These are phyloP conservation scores for Kradibia gibbosae DNA, from an alignment of 1,140 invertebrate genomes.

Conservation along the genomic window DNA sequence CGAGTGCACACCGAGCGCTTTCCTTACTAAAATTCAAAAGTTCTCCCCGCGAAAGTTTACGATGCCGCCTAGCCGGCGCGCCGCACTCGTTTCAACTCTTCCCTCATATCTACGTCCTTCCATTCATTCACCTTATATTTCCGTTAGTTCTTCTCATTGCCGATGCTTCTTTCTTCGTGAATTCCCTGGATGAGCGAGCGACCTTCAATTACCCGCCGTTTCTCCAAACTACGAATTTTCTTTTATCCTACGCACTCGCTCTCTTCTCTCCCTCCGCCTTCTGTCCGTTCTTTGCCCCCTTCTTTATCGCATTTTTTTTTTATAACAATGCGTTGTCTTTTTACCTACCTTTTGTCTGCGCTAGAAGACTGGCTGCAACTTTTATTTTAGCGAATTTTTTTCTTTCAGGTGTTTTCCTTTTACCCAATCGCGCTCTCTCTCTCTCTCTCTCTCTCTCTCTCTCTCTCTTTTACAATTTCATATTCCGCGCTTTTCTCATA, in stretches of 20 bases:
- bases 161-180: slow-evolving; percentile 10
- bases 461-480: background rate
- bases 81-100: slow-evolving; percentile 53
- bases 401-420: slow-evolving; percentile 21
- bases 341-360: too few species aligned
- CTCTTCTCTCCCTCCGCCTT: slow-evolving; percentile 41
- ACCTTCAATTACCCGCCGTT: background rate
- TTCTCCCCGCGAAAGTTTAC: slow-evolving; percentile 66
- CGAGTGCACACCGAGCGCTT: slow-evolving; percentile 40
- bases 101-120: slow-evolving; percentile 32
- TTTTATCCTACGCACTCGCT: slow-evolving; percentile 11
- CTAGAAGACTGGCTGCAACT: too few species aligned
- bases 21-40: slow-evolving; percentile 69
- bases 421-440: background rate
- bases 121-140: slow-evolving; percentile 45
- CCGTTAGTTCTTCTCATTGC: slow-evolving; percentile 7
- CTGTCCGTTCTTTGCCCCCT: slow-evolving; percentile 20
- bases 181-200: too few species aligned
- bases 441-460: background rate
- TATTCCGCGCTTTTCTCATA: background rate
- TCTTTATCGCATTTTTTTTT: too few species aligned
- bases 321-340: too few species aligned
- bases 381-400: slow-evolving; percentile 29
- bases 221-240: slow-evolving; percentile 37
- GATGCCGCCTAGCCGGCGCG: slow-evolving; percentile 68